Evolutionary conservation across 2,797 vertebrate species (phyloP).

Genomic region (Malurus leucopterus): DNA sequence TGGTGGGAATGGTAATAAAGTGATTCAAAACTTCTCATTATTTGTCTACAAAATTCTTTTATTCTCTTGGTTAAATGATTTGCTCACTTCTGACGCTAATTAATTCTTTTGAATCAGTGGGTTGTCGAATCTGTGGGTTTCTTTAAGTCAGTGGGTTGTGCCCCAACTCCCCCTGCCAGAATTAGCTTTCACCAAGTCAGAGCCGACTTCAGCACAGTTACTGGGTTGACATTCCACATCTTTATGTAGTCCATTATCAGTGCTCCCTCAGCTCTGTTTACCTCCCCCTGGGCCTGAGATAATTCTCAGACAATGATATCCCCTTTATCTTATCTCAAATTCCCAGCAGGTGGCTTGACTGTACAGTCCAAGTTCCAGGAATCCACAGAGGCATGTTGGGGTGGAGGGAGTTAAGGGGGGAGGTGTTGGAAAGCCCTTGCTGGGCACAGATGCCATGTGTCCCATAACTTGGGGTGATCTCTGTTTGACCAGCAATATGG

Average conservation of each 20-base stretch:
- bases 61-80: neutral
- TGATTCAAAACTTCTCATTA: neutral
- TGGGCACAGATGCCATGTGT: neutral
- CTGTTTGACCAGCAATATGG: neutral
- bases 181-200: neutral
- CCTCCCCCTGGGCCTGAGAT: neutral
- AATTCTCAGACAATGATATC: neutral
- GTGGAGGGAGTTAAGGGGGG: neutral
- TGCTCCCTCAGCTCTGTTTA: neutral
- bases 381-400: neutral
- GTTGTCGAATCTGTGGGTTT: neutral
- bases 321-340: neutral
- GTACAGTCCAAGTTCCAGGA: neutral
- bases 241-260: neutral
- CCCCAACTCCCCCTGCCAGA: neutral
- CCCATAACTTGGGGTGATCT: neutral
- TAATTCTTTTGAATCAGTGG: neutral
- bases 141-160: neutral
- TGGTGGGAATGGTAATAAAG: neutral
- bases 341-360: neutral
- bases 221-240: neutral
- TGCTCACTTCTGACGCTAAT: neutral
- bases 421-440: neutral
- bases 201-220: neutral
- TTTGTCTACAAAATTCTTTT: neutral